These are phyloP conservation scores for Aphidius gifuensis DNA, from an alignment of 1,140 invertebrate species.

Conservation along the genomic window DNA sequence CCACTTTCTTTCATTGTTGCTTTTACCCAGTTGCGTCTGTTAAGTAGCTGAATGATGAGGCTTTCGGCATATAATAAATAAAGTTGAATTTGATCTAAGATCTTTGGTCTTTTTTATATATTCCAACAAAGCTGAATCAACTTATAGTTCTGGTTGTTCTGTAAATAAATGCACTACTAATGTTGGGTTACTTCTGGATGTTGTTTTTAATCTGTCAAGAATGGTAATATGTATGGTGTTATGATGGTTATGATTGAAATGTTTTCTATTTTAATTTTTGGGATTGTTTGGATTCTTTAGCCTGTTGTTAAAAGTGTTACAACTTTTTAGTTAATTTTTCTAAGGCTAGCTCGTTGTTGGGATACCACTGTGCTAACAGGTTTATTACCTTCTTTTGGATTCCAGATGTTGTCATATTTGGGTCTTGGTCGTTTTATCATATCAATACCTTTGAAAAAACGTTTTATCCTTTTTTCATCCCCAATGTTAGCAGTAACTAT, in stretches of 20 bases:
- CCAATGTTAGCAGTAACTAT: constrained; percentile 17
- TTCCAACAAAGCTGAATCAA: constrained; percentile 1
- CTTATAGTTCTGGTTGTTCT: neutral
- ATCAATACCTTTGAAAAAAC: constrained; percentile 30
- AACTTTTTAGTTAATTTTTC: constrained; percentile 27
- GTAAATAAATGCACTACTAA: constrained; percentile 2
- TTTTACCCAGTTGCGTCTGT: constrained; percentile 23
- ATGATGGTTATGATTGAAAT: neutral
- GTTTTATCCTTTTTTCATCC: constrained; percentile 20
- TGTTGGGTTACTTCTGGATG: constrained; percentile 4
- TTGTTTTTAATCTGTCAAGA: constrained; percentile 18
- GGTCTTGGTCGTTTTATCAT: constrained; percentile 25
- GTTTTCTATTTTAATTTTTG: constrained; percentile 17
- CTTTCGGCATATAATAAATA: constrained; percentile 12
- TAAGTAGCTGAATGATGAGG: constrained; percentile 1
- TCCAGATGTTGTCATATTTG: constrained; percentile 29
- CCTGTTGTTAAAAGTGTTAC: constrained; percentile 27
- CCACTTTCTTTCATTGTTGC: constrained; percentile 6
- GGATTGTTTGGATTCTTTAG: constrained; percentile 23
- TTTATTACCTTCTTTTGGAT: constrained; percentile 29
- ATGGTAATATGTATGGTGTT: constrained; percentile 18
- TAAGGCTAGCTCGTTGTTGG: constrained; percentile 17
- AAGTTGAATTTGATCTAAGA: neutral
- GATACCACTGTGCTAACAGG: neutral
- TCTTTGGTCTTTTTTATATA: constrained; percentile 12